Base-by-base conservation (phyloP, 2,113 vertebrate species). In the Cyphomyrus discorhynchus region DNA sequence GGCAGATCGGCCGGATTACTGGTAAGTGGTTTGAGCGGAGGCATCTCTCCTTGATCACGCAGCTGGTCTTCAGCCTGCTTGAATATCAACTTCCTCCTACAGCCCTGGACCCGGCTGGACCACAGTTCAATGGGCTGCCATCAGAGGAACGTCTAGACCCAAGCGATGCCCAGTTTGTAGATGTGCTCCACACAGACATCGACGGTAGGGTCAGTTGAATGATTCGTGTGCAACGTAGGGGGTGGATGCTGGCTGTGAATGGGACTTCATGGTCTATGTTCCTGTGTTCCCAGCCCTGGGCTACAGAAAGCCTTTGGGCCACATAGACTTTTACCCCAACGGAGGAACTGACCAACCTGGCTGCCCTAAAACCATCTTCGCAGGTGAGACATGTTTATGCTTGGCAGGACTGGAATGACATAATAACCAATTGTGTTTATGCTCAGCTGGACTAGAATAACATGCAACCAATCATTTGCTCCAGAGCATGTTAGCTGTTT, bases 101-200 rank as follows among this genome's bases (percentile, higher is more conserved):
- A 99, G 98, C 96, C 89, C 95, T 99, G 93, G 98, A 99, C 91
- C 97, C 98, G 80, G 98, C 98, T 0, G 98, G 98, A 8, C 98
- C 98, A 42, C 83, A 10, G 0, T 99, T 98, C 92, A 96, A 93
- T 39, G 88, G 90, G 17, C 92, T 88, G 0, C 74, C 93, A 2
- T 90, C 92, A 8, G 90, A 96, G 9, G 1, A 88, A 0, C 96
- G 97, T 58, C 93, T 99, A 93, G 96, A 98, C 94, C 91, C 90
- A 1, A 93, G 91, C 0, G 98, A 99, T 50, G 98, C 98, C 0
- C 93, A 95, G 85, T 97, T 99, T 94, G 97, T 99, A 62, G 98
- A 99, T 70, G 97, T 95, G 1, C 93, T 99, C n/a, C 98, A 99
- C 94, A 96, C 98, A 31, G 97, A 99, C 90, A 93, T 90, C 10